phyloP scores from a whole-genome alignment of 2,113 vertebrate genomes.

The Marmota monax region DNA sequence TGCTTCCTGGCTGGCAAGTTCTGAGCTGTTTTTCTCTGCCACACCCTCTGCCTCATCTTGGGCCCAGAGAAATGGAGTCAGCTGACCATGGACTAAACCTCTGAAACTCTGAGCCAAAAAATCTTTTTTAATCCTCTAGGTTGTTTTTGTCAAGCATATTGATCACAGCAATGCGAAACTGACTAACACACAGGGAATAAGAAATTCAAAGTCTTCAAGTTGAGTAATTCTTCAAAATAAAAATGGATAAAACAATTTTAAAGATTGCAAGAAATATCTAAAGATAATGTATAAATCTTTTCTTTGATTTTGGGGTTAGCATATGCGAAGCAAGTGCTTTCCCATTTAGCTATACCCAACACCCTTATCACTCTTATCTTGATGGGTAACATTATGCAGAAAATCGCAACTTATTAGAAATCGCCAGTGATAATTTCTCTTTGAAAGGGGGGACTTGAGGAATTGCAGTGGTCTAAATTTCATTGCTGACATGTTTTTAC shows the following conservation, averaged over 20 bases:
- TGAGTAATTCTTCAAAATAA: not conserved
- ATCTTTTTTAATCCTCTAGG: too few relatives aligned
- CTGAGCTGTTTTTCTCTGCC: too few relatives aligned
- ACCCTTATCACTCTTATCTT: not conserved
- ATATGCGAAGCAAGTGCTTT: not conserved
- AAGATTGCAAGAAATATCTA: not conserved
- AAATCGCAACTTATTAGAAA: slow-evolving; percentile 36
- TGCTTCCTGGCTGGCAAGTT: too few relatives aligned
- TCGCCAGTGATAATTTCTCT: not conserved
- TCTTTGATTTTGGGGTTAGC: not conserved
- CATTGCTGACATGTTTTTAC: not conserved
- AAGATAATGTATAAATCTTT: not conserved
- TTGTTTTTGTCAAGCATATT: too few relatives aligned
- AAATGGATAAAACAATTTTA: not conserved
- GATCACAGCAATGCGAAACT: too few relatives aligned
- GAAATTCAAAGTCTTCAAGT: not conserved
- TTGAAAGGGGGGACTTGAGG: not conserved
- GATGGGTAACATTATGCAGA: not conserved
- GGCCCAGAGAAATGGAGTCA: too few relatives aligned
- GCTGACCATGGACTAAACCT: too few relatives aligned
- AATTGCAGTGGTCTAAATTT: not conserved
- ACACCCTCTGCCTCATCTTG: too few relatives aligned
- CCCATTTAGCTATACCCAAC: too few relatives aligned
- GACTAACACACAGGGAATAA: not conserved
- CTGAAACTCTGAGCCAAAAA: too few relatives aligned